These are phyloP conservation scores for Riparia riparia DNA, from an alignment of 2,113 vertebrate species.

Conservation along the genomic window DNA sequence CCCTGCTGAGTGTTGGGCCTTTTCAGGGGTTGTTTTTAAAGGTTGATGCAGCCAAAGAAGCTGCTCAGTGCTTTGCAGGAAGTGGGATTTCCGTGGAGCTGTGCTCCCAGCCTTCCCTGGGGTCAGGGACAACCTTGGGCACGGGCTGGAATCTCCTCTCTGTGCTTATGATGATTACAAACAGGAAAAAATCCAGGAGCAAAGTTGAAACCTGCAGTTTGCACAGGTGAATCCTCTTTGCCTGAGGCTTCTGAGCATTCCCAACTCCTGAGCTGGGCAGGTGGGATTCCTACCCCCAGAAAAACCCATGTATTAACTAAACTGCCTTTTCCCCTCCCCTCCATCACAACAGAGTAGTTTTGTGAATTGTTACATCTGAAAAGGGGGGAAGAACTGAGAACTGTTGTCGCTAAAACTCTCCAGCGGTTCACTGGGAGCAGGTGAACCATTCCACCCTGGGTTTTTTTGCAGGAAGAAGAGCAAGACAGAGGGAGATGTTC, in stretches of 20 bases:
- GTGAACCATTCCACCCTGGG: background rate
- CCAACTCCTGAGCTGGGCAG: background rate
- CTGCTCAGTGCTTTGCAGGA: background rate
- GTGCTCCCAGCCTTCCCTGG: background rate
- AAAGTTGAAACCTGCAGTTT: background rate
- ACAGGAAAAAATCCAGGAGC: background rate
- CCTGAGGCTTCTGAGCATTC: background rate
- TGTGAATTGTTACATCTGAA: background rate
- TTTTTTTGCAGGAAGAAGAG: constrained; percentile 83
- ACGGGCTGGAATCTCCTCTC: background rate
- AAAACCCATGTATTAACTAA: background rate
- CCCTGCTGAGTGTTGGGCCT: background rate
- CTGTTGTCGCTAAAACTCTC: rapidly evolving
- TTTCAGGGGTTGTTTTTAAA: background rate
- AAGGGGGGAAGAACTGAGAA: rapidly evolving
- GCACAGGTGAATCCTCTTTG: background rate
- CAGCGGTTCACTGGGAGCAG: rapidly evolving
- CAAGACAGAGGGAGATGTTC: constrained; percentile 85
- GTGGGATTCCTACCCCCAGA: background rate
- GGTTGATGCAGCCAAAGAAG: background rate
- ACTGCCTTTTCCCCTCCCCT: background rate
- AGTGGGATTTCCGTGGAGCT: background rate
- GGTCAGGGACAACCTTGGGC: background rate
- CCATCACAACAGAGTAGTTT: rapidly evolving
- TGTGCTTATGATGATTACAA: background rate